phyloP scores from a whole-genome alignment of 2,113 vertebrate genomes.

The Dolichotis patagonum region DNA sequence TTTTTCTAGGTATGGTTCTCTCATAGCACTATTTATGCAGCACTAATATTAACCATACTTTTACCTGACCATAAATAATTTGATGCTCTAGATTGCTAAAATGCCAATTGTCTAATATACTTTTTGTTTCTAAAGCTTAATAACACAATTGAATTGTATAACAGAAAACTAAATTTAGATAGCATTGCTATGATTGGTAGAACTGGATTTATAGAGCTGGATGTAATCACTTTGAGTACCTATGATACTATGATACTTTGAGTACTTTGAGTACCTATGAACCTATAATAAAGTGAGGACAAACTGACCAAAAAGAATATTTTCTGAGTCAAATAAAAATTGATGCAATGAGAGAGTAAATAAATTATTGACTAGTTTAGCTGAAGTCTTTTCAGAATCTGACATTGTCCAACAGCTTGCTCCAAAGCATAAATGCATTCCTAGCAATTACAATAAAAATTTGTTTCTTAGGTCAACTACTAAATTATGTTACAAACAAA shows the following conservation, averaged over 20 bases:
- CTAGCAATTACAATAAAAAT: no score
- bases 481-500: not conserved
- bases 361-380: not conserved
- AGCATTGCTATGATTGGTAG: not conserved
- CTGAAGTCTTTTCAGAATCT: not conserved
- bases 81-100: not conserved
- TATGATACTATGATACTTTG: no score
- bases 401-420: not conserved
- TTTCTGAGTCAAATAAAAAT: not conserved
- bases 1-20: not conserved
- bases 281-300: not conserved
- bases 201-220: not conserved
- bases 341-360: not conserved
- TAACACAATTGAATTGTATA: not conserved
- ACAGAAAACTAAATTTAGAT: not conserved
- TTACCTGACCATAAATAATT: not conserved
- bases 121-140: slow-evolving; percentile 46
- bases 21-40: not conserved
- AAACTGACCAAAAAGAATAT: not conserved
- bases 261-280: no score
- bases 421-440: not conserved
- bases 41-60: not conserved
- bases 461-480: no score
- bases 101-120: not conserved
- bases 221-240: not conserved